A percentile compares a stretch with the other conserved stretches of the same genome.
Conservation (phyloP, 1,140 invertebrate species). For the Scaptomyza montana region DNA sequence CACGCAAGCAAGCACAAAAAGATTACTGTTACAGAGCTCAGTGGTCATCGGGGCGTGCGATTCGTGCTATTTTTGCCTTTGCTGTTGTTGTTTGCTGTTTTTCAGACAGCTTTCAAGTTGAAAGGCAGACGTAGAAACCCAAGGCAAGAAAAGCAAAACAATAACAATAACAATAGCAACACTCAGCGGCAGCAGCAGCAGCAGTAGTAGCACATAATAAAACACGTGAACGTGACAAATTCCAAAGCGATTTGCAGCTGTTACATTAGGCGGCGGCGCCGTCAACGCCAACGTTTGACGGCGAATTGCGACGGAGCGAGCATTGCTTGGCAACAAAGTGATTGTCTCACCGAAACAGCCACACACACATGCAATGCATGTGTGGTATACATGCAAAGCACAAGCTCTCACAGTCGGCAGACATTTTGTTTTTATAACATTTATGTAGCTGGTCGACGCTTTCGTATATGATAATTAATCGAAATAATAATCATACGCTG, state of each 20-base stretch:
- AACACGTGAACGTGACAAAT: slow-evolving; percentile 82
- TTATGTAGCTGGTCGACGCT: slow-evolving; percentile 18
- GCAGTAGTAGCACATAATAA: slow-evolving; percentile 63
- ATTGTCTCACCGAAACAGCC: slow-evolving; percentile 37
- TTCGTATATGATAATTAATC: slow-evolving; percentile 58
- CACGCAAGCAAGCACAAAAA: slow-evolving; percentile 9
- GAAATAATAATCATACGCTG: slow-evolving; percentile 77
- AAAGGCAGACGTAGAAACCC: slow-evolving; percentile 52
- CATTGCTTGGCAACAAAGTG: slow-evolving; percentile 69
- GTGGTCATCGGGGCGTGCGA: slow-evolving; percentile 32
- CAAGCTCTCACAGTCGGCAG: slow-evolving; percentile 41
- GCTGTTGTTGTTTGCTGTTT: slow-evolving; percentile 20
- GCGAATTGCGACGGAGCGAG: slow-evolving; percentile 39
- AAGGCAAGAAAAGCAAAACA: slow-evolving; percentile 43
- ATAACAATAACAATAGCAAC: slow-evolving; percentile 34
- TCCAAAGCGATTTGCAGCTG: slow-evolving; percentile 63
- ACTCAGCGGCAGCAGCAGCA: slow-evolving; percentile 33
- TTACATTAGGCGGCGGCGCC: slow-evolving; percentile 63
- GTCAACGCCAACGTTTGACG: slow-evolving; percentile 19
- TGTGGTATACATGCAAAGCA: slow-evolving; percentile 17
- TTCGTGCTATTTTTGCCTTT: slow-evolving; percentile 37
- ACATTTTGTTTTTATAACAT: slow-evolving; percentile 75
- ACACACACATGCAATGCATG: slow-evolving; percentile 22
- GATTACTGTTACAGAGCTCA: slow-evolving; percentile 47
- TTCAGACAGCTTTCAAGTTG: slow-evolving; percentile 37